Evolutionary conservation across 2,113 vertebrate species (phyloP).

Genomic region (Alectura lathami): DNA sequence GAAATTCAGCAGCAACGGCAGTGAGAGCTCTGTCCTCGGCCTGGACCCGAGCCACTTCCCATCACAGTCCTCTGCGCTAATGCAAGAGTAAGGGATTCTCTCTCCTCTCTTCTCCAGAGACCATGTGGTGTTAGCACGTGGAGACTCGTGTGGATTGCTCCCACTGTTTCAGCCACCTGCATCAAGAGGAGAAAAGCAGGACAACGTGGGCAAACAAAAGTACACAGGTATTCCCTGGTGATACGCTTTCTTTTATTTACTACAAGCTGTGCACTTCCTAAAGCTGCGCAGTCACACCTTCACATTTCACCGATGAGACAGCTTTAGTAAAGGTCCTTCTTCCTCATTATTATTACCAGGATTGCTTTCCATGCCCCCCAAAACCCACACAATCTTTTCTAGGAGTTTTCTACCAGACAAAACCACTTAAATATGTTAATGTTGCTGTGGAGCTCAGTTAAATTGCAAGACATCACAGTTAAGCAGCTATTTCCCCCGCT

Average conservation of each 20-base stretch:
- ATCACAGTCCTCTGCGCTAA: neutral
- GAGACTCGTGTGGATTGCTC: neutral
- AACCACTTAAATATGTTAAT: neutral
- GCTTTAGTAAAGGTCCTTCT: neutral
- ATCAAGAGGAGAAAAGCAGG: neutral
- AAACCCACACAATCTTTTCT: neutral
- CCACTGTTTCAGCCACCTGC: neutral
- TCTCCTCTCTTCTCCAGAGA: neutral
- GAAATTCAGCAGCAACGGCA: neutral
- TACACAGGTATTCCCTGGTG: neutral
- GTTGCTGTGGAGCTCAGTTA: too few relatives aligned
- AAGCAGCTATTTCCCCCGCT: neutral
- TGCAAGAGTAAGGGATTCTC: neutral
- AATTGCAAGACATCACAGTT: neutral
- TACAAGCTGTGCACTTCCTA: neutral
- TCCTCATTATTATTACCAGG: neutral
- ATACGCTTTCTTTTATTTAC: neutral
- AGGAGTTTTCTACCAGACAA: neutral
- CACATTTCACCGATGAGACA: neutral
- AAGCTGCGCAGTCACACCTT: neutral
- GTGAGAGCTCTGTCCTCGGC: fast-evolving
- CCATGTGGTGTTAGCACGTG: neutral
- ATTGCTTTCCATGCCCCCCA: neutral
- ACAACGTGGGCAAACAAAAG: neutral
- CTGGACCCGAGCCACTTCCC: neutral